phyloP scores from a whole-genome alignment of 2,113 vertebrate species.

The Trematomus loennbergii region DNA sequence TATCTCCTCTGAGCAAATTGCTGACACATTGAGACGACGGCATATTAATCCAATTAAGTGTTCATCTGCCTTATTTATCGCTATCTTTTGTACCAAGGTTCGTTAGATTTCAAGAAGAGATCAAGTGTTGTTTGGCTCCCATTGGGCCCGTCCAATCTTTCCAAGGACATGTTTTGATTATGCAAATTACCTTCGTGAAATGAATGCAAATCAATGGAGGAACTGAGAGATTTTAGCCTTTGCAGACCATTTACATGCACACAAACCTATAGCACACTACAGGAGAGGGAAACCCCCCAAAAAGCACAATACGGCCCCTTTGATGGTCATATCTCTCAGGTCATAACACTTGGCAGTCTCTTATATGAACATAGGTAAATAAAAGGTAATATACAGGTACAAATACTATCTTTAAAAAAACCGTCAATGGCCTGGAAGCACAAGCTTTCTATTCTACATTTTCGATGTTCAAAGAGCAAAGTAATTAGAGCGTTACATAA shows the following conservation, averaged over 20 bases:
- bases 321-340: background rate
- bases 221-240: too few species aligned
- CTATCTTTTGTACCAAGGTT: conserved; percentile 17
- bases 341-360: background rate
- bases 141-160: conserved; percentile 15
- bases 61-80: conserved; percentile 51
- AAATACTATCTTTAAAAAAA: too few species aligned
- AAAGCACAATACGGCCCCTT: background rate
- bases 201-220: too few species aligned
- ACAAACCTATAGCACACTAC: too few species aligned
- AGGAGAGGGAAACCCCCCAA: too few species aligned
- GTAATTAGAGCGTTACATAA: background rate
- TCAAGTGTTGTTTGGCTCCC: conserved; percentile 36
- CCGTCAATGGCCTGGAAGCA: too few species aligned
- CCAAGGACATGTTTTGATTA: background rate
- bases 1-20: conserved; percentile 77
- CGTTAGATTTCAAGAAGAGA: conserved; percentile 47
- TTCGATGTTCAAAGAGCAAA: background rate
- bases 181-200: too few species aligned
- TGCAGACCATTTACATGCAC: too few species aligned
- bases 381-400: background rate
- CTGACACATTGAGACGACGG: conserved; percentile 55
- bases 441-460: background rate
- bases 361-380: background rate
- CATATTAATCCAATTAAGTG: conserved; percentile 82